These are phyloP conservation scores for Helleia helle DNA, from an alignment of 2,888 invertebrate species.

Conservation along the genomic window DNA sequence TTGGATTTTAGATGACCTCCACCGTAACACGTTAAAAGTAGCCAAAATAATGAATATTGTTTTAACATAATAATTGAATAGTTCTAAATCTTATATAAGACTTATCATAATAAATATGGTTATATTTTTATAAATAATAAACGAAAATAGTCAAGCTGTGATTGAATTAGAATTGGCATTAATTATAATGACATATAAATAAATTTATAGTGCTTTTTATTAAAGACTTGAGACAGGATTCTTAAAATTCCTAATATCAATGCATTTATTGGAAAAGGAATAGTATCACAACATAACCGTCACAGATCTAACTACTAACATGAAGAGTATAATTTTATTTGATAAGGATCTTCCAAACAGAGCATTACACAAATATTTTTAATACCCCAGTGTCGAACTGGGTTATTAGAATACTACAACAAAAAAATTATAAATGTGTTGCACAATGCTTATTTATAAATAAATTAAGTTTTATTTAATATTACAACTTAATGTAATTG, in stretches of 20 bases:
- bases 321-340: too few relatives aligned
- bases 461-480: too few relatives aligned
- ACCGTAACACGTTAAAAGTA: not conserved
- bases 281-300: too few relatives aligned
- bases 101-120: not conserved
- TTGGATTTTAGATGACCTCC: conserved; percentile 42
- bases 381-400: too few relatives aligned
- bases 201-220: not conserved
- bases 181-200: not conserved
- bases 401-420: too few relatives aligned
- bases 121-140: conserved; percentile 3
- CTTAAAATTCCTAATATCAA: not conserved
- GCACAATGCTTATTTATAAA: too few relatives aligned
- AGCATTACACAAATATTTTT: too few relatives aligned
- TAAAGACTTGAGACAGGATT: not conserved
- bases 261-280: too few relatives aligned
- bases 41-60: not conserved
- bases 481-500: too few relatives aligned
- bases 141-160: conserved; percentile 5
- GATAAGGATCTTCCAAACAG: too few relatives aligned
- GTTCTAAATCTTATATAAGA: not conserved
- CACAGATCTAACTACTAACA: too few relatives aligned
- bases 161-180: conserved; percentile 6
- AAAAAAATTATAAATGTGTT: too few relatives aligned
- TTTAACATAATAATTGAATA: not conserved